Evolutionary conservation across 2,888 invertebrate genomes (phyloP).

Genomic region (Xanthostigma xanthostigma): DNA sequence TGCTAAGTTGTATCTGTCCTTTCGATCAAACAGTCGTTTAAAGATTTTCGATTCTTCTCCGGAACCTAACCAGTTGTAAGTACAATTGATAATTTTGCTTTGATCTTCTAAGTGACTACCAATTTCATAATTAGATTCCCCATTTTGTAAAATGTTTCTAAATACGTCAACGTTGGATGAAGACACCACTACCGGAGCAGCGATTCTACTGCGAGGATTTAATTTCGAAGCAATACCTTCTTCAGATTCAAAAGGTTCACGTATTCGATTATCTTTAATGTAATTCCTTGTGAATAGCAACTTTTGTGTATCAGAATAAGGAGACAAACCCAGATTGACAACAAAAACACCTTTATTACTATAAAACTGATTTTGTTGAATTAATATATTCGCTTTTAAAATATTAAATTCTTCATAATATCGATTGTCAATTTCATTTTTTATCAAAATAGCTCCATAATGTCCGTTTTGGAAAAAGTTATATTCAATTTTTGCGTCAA

Average conservation of each 20-base stretch:
- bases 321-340: conserved; percentile 72
- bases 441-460: conserved; percentile 71
- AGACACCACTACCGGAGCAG: conserved; percentile 82
- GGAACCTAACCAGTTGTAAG: conserved; percentile 84
- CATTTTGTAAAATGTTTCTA: conserved; percentile 84
- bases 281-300: conserved; percentile 79
- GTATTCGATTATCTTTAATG: conserved; percentile 69
- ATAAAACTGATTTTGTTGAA: conserved; percentile 80
- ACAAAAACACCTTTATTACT: conserved; percentile 82
- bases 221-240: conserved; percentile 50
- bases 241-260: conserved; percentile 64
- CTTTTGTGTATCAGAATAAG: conserved; percentile 69
- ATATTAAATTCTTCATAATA: conserved; percentile 65
- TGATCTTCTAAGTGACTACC: conserved; percentile 92
- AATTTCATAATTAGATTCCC: conserved; percentile 81
- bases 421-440: conserved; percentile 44
- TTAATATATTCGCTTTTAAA: conserved; percentile 50
- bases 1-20: conserved; percentile 89
- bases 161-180: conserved; percentile 80
- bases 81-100: conserved; percentile 83
- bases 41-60: conserved; percentile 59
- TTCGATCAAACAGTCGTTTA: conserved; percentile 63
- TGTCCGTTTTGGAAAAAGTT: conserved; percentile 75
- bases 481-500: conserved; percentile 64
- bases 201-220: conserved; percentile 80